Evolutionary conservation across 2,113 vertebrate species (phyloP).

Genomic region (Amblyopsis rosae): DNA sequence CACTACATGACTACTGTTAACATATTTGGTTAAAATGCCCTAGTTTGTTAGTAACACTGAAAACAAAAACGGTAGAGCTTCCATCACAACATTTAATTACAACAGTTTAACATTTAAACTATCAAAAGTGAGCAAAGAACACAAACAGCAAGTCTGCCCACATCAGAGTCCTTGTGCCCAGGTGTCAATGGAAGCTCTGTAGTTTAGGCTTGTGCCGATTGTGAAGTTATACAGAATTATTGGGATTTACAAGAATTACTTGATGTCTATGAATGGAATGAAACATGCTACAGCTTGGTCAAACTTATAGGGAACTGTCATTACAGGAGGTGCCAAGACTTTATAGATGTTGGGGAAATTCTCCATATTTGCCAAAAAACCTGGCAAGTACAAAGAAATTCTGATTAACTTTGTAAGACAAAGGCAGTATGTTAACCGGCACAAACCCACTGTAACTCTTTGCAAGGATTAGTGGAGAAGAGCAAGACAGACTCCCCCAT

Average conservation of each 20-base stretch:
- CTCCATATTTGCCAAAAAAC: too few relatives aligned
- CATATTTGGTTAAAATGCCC: conserved; percentile 16
- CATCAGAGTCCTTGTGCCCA: neutral
- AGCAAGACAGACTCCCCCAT: conserved; percentile 65
- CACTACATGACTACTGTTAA: conserved; percentile 5
- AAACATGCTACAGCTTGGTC: too few relatives aligned
- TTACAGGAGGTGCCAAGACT: too few relatives aligned
- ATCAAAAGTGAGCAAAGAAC: neutral
- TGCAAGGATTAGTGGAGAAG: conserved; percentile 62
- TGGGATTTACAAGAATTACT: too few relatives aligned
- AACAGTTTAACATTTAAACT: too few relatives aligned
- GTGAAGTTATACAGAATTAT: neutral
- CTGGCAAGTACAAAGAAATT: too few relatives aligned
- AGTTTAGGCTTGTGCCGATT: conserved; percentile 60
- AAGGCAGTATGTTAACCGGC: conserved; percentile 18
- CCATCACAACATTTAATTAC: conserved; percentile 31
- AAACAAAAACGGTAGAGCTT: conserved; percentile 51
- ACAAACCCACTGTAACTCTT: conserved; percentile 48
- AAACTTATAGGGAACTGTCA: too few relatives aligned
- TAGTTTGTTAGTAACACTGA: conserved; percentile 54
- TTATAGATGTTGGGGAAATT: too few relatives aligned
- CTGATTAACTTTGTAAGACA: neutral
- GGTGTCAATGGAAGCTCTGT: conserved; percentile 56
- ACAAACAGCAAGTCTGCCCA: neutral
- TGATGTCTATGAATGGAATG: too few relatives aligned